A percentile compares a stretch with the other conserved stretches of the same genome.
Evolutionary conservation across 2,797 vertebrate species (phyloP).

Genomic region (Sebastes reedi): DNA sequence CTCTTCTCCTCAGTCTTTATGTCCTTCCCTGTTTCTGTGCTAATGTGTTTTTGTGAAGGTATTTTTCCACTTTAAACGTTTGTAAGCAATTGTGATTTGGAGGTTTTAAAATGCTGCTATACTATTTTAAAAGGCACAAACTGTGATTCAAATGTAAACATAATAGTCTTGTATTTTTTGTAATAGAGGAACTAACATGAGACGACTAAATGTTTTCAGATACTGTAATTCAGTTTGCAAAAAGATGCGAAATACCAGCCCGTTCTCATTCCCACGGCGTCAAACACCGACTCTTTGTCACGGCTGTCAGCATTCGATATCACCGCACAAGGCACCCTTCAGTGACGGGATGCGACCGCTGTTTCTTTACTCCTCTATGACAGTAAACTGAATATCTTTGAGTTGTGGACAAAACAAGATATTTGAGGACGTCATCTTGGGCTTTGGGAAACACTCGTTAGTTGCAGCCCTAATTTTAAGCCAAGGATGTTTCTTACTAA

Average conservation of each 20-base stretch:
- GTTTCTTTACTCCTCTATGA: too few relatives aligned
- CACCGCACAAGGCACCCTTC: too few relatives aligned
- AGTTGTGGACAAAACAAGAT: too few relatives aligned
- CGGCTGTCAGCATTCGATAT: too few relatives aligned
- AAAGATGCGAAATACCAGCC: not conserved
- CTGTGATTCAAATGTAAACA: not conserved
- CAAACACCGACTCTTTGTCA: rapidly evolving
- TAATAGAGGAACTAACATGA: not conserved
- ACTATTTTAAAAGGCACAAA: not conserved
- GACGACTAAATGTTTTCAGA: not conserved
- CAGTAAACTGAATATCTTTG: too few relatives aligned
- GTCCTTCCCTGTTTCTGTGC: not conserved
- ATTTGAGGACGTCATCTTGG: too few relatives aligned
- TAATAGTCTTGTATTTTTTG: not conserved
- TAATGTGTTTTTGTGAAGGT: not conserved
- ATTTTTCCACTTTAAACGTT: not conserved
- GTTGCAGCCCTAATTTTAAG: too few relatives aligned
- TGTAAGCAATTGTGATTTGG: not conserved
- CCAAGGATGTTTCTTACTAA: too few relatives aligned
- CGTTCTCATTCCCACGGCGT: too few relatives aligned
- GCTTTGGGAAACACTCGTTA: too few relatives aligned
- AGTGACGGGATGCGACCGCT: too few relatives aligned
- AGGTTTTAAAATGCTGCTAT: not conserved
- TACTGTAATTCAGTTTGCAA: not conserved
- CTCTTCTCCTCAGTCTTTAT: conserved; percentile 13